Percentiles rank a stretch among this genome's conserved stretches.
phyloP scores from a whole-genome alignment of 1,140 invertebrate genomes.

The Antheraea mylitta region DNA sequence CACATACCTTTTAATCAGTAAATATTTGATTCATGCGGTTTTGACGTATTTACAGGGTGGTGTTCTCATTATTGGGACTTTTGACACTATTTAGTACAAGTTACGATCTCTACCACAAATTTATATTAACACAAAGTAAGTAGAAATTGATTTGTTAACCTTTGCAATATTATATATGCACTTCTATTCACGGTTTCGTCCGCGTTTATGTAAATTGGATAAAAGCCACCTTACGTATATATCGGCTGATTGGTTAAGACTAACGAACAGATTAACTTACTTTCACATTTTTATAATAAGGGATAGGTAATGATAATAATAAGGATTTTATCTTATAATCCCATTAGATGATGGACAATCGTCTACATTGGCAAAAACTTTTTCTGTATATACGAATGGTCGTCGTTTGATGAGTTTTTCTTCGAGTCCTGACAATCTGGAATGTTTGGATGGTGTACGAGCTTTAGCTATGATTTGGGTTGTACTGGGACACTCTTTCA shows the following conservation, averaged over 20 bases:
- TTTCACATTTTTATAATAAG: no score
- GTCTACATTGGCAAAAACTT: constrained; percentile 22
- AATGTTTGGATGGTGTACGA: constrained; percentile 79
- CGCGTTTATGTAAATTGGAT: no score
- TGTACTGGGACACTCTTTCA: constrained; percentile 79
- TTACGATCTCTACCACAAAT: constrained; percentile 10
- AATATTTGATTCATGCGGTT: background rate
- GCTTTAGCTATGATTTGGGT: constrained; percentile 84
- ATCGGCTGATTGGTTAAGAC: no score
- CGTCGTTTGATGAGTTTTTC: constrained; percentile 32
- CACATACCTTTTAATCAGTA: no score
- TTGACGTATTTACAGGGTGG: background rate
- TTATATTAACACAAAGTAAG: constrained; percentile 5
- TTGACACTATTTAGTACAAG: constrained; percentile 5
- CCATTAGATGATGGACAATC: background rate
- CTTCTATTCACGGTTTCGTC: no score
- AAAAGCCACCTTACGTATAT: no score
- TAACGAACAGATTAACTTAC: no score
- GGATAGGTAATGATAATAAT: no score
- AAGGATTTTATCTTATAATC: background rate
- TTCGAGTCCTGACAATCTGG: constrained; percentile 34
- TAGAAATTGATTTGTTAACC: background rate
- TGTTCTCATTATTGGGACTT: background rate
- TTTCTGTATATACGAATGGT: constrained; percentile 48
- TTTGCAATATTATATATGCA: no score